A percentile compares a stretch with the other conserved stretches of the same genome.
Conservation (phyloP, 2,888 invertebrate species). For the Athalia circularis region DNA sequence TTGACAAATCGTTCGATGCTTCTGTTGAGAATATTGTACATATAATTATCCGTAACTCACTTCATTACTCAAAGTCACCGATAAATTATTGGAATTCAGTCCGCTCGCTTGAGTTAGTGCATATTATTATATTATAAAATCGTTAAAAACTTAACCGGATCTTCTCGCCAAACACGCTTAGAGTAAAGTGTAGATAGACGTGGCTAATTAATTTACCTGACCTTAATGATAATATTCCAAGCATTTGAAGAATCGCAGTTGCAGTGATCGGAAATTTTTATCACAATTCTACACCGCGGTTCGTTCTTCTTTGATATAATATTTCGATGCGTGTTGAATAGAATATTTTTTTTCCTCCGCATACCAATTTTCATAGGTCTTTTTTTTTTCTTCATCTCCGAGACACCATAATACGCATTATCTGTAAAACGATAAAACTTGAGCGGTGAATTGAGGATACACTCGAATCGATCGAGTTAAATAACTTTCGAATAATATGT, state of each 20-base stretch:
- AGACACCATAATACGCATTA: not conserved
- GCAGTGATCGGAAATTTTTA: too few species aligned
- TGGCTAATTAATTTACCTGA: too few species aligned
- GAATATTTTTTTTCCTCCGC: too few species aligned
- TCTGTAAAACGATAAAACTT: slow-evolving; percentile 17
- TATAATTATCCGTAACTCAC: slow-evolving; percentile 53
- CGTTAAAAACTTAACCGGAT: not conserved
- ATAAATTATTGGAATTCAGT: slow-evolving; percentile 66
- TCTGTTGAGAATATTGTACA: slow-evolving; percentile 21
- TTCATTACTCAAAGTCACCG: slow-evolving; percentile 63
- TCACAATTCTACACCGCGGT: too few species aligned
- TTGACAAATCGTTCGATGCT: slow-evolving; percentile 37
- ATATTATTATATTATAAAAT: not conserved
- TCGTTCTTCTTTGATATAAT: too few species aligned
- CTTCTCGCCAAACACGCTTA: not conserved
- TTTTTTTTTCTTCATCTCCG: too few species aligned
- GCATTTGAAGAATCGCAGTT: too few species aligned
- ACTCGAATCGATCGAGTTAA: not conserved
- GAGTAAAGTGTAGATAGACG: too few species aligned
- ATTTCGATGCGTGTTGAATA: too few species aligned
- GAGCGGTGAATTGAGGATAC: too few species aligned
- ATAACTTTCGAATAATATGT: not conserved
- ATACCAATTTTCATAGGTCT: not conserved
- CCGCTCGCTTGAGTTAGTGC: slow-evolving; percentile 38
- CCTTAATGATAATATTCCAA: too few species aligned